Evolutionary conservation across 1,140 invertebrate species (phyloP).

Genomic region (Neomicropteryx cornuta): DNA sequence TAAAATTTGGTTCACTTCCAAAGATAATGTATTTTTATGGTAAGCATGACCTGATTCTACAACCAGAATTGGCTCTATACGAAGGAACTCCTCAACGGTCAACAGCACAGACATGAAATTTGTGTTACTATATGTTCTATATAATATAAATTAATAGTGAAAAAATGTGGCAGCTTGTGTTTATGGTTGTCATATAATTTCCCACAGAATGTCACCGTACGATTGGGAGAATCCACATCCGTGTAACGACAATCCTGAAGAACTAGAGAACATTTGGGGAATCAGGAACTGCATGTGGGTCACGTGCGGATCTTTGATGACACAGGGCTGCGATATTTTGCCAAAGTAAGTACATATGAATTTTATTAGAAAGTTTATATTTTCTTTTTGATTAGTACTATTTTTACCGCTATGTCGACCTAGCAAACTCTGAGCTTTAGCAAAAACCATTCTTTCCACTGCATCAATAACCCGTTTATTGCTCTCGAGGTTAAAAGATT

Average conservation of each 20-base stretch:
- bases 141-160: too few relatives aligned
- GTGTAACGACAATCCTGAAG: slow-evolving; percentile 67
- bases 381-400: neutral
- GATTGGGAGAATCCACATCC: slow-evolving; percentile 88
- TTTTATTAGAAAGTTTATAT: slow-evolving; percentile 3
- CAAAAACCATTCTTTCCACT: neutral
- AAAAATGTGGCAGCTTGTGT: too few relatives aligned
- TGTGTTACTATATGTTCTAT: too few relatives aligned
- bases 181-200: too few relatives aligned
- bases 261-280: slow-evolving; percentile 66
- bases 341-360: slow-evolving; percentile 48
- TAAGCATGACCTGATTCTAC: too few relatives aligned
- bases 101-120: too few relatives aligned
- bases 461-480: neutral
- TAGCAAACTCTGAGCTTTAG: neutral
- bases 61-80: too few relatives aligned
- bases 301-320: slow-evolving; percentile 69
- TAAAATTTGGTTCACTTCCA: too few relatives aligned
- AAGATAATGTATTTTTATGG: too few relatives aligned
- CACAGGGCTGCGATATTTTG: slow-evolving; percentile 68
- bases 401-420: neutral
- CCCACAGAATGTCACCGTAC: slow-evolving; percentile 62
- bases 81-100: too few relatives aligned
- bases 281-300: slow-evolving; percentile 69
- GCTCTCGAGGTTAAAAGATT: neutral